These are phyloP conservation scores for Eonycteris spelaea DNA, from an alignment of 2,113 vertebrate genomes.

Conservation along the genomic window DNA sequence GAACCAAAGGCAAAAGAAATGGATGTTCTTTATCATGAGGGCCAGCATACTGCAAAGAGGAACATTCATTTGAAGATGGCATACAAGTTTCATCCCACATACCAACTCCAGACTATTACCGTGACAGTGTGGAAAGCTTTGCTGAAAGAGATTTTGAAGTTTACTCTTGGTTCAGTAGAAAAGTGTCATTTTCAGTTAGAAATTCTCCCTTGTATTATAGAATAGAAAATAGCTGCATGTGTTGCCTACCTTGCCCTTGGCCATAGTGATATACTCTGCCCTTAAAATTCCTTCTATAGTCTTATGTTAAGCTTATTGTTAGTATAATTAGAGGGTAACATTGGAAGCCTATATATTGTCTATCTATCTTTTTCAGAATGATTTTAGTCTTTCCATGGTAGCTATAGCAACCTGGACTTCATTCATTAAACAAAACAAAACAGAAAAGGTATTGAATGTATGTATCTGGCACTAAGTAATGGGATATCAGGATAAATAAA, in stretches of 20 bases:
- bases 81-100: neutral
- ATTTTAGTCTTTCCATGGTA: neutral
- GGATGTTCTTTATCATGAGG: neutral
- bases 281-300: neutral
- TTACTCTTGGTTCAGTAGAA: neutral
- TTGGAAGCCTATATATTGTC: neutral
- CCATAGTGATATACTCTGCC: neutral
- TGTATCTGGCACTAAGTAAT: too few species aligned
- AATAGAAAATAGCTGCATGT: neutral
- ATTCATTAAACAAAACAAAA: neutral
- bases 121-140: neutral
- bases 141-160: neutral
- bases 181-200: neutral
- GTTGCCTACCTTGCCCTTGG: neutral
- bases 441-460: neutral
- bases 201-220: neutral
- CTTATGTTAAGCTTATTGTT: neutral
- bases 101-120: neutral
- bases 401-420: neutral
- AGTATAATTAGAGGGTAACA: neutral
- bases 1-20: neutral
- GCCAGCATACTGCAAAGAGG: neutral
- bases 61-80: neutral
- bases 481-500: neutral
- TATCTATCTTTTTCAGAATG: neutral